Base-by-base conservation (phyloP, 2,113 vertebrate genomes). In the Geococcyx californianus region DNA sequence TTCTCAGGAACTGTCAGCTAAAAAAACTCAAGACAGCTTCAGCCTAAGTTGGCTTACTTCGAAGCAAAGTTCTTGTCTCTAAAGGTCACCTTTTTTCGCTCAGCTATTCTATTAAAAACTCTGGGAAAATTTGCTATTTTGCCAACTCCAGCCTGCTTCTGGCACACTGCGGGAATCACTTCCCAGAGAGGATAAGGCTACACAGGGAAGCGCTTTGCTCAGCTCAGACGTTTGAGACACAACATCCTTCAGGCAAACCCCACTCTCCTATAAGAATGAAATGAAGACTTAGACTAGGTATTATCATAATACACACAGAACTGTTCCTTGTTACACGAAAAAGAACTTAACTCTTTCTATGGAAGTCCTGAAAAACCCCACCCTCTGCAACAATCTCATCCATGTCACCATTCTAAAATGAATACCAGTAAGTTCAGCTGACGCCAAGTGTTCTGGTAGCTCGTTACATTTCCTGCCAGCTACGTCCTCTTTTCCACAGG, bases 361-460 rank as follows among this genome's bases (percentile, higher is more conserved):
- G 26, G 10, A 82, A 78, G 54, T 1, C 11, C 60, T 81, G 34
- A 5, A 34, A 28, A 62, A 87, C 2, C 0, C 3, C 12, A 47
- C 13, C 9, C 31, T 44, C 8, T 14, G 7, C 40, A 68, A n/a
- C 2, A 34, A 62, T 26, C 3, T 4, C 1, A 7, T 0, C 19
- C 19, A 8, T 45, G 24, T 58, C 75, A 23, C 33, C 1, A 3
- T 12, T 84, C 47, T 4, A 54, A 58, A 16, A 26, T 16, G 16
- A 4, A 13, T 3, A 7, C 12, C 18, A 25, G 28, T 1, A 2
- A 19, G 3, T 9, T 18, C n/a, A 60, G n/a, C 4, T 13, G 25
- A 38, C 44, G 25, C 3, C 5, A 36, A 4, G 25, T 5, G 60
- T 64, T 58, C 29, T 0, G 3, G 13, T 16, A 49, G 23, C 38